phyloP scores from a whole-genome alignment of 2,113 vertebrate species.

The Pomatorhinus ruficollis region DNA sequence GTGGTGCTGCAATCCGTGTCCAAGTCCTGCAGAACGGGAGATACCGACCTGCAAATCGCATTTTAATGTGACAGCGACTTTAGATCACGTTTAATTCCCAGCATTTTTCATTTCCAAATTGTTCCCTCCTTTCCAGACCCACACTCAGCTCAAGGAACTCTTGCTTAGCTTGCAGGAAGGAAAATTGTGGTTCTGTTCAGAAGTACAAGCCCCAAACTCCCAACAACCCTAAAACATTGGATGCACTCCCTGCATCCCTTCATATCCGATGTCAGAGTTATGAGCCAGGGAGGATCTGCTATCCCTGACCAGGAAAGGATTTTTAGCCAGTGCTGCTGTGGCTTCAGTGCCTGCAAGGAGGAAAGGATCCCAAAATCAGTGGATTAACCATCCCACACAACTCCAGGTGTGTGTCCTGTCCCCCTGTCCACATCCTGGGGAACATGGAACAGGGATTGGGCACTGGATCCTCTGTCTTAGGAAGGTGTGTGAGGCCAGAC shows the following conservation, averaged over 20 bases:
- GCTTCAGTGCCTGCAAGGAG: not conserved
- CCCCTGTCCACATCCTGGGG: not conserved
- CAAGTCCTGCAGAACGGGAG: not conserved
- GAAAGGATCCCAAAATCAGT: not conserved
- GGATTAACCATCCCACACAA: not conserved
- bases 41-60: not conserved
- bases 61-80: not conserved
- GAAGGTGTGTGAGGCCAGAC: not conserved
- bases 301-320: not conserved
- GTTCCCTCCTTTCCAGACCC: not conserved
- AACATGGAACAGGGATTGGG: fast-evolving
- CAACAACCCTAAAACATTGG: not conserved
- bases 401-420: not conserved
- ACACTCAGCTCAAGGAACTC: not conserved
- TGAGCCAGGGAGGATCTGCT: not conserved
- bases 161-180: not conserved
- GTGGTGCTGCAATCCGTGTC: not conserved
- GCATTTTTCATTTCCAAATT: not conserved
- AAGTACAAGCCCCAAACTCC: not conserved
- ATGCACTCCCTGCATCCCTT: not conserved
- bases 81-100: conserved; percentile 26
- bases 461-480: not conserved
- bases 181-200: not conserved
- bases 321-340: not conserved
- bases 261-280: not conserved